These are phyloP conservation scores for Girardinichthys multiradiatus DNA, from an alignment of 2,113 vertebrate genomes.

Conservation along the genomic window DNA sequence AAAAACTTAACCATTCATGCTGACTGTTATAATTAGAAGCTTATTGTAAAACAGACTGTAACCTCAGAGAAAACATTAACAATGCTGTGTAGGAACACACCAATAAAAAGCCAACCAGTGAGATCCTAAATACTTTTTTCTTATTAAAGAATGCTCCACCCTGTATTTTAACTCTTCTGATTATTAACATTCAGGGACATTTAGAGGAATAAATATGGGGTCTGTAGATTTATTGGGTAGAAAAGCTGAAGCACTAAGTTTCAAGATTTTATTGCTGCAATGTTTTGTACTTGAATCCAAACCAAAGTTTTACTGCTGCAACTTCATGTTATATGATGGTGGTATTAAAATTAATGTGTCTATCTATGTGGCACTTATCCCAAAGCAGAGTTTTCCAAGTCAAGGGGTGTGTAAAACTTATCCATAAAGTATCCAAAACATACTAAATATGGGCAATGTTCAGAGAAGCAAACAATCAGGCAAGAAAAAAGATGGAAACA, in stretches of 20 bases:
- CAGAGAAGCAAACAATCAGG: slow-evolving; percentile 11
- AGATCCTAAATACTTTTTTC: neutral
- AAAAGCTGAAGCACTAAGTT: slow-evolving; percentile 1
- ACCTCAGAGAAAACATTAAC: neutral
- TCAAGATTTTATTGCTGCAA: slow-evolving; percentile 1
- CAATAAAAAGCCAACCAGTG: neutral
- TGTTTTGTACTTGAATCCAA: neutral
- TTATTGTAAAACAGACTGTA: no score
- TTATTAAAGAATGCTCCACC: neutral
- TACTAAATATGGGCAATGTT: neutral
- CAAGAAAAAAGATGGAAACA: slow-evolving; percentile 13
- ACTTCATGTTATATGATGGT: slow-evolving; percentile 4
- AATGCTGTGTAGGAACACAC: neutral
- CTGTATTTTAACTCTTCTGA: neutral
- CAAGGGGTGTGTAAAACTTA: neutral
- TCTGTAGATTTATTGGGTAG: neutral
- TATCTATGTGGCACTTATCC: neutral
- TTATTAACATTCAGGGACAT: neutral
- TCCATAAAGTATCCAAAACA: neutral
- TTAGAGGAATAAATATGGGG: neutral
- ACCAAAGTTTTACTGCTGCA: slow-evolving; percentile 7
- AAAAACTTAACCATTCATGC: neutral
- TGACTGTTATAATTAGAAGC: neutral
- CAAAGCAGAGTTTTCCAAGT: slow-evolving; percentile 17
- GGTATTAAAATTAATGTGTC: neutral